Conservation (phyloP, 2,888 invertebrate species). For the Acrobasis repandana region DNA sequence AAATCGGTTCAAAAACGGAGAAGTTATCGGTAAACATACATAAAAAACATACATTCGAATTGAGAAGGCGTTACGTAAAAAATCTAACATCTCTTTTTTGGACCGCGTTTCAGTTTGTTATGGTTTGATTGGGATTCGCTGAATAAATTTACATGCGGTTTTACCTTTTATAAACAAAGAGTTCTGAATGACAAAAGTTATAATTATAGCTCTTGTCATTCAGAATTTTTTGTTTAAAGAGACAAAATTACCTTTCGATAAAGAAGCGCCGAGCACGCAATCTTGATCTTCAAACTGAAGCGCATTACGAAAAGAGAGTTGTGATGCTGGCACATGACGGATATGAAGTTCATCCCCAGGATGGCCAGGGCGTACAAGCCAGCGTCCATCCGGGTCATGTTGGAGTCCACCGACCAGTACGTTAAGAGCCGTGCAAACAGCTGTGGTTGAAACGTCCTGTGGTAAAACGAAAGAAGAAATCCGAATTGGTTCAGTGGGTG, state of each 20-base stretch:
- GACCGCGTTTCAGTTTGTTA: no score
- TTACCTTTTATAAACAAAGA: no score
- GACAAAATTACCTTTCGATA: conserved; percentile 87
- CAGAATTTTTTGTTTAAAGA: conserved; percentile 27
- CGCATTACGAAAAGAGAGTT: conserved; percentile 84
- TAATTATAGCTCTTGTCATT: neutral
- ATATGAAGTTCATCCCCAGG: conserved; percentile 74
- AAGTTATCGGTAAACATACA: no score
- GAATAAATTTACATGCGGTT: no score
- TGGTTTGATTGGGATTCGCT: no score
- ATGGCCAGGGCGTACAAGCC: conserved; percentile 79
- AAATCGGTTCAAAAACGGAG: no score
- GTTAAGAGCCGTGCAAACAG: conserved; percentile 76
- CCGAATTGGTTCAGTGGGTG: no score
- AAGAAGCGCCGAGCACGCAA: conserved; percentile 87
- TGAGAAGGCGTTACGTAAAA: no score
- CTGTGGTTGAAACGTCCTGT: conserved; percentile 78
- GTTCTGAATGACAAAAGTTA: no score
- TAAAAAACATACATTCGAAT: no score
- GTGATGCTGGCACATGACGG: conserved; percentile 86
- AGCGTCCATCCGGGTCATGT: conserved; percentile 71
- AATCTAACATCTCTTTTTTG: no score
- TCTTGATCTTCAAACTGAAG: conserved; percentile 87
- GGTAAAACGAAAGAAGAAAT: no score
- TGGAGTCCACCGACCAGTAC: conserved; percentile 75